phyloP scores from a whole-genome alignment of 2,888 invertebrate genomes.

The Notodonta dromedarius region DNA sequence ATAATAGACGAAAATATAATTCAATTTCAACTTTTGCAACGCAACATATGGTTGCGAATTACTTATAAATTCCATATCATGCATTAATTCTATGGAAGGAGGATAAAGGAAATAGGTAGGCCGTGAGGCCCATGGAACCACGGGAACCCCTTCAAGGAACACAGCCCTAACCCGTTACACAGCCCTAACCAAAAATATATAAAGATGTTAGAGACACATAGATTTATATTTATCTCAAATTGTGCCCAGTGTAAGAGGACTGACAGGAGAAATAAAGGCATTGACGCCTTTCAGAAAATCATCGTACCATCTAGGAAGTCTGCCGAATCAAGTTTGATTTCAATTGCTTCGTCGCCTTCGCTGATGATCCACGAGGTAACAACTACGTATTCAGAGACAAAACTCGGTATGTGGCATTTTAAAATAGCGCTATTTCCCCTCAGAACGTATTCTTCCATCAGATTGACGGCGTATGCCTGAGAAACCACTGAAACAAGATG shows the following conservation, averaged over 20 bases:
- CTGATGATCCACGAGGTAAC: constrained; percentile 95
- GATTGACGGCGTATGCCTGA: constrained; percentile 94
- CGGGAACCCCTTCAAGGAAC: constrained; percentile 62
- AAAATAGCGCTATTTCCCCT: constrained; percentile 95
- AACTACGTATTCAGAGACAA: constrained; percentile 95
- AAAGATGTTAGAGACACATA: neutral
- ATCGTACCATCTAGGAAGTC: constrained; percentile 68
- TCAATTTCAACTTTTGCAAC: constrained; percentile 35
- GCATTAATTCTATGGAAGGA: constrained; percentile 83
- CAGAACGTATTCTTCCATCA: constrained; percentile 96
- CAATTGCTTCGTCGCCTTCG: constrained; percentile 83
- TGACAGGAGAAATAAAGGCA: constrained; percentile 23
- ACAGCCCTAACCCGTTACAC: constrained; percentile 48
- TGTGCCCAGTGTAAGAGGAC: constrained; percentile 6
- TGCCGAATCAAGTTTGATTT: constrained; percentile 73
- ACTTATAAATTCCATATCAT: constrained; percentile 76
- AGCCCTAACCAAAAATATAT: neutral
- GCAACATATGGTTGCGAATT: constrained; percentile 73
- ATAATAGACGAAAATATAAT: constrained; percentile 18
- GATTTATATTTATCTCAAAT: neutral
- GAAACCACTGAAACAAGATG: constrained; percentile 91
- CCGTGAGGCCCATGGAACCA: constrained; percentile 85
- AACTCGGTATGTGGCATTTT: constrained; percentile 97
- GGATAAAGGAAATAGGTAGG: constrained; percentile 81
- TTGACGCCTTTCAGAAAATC: constrained; percentile 26